phyloP scores from a whole-genome alignment of 1,140 invertebrate genomes.

The Drosophila baimaii region DNA sequence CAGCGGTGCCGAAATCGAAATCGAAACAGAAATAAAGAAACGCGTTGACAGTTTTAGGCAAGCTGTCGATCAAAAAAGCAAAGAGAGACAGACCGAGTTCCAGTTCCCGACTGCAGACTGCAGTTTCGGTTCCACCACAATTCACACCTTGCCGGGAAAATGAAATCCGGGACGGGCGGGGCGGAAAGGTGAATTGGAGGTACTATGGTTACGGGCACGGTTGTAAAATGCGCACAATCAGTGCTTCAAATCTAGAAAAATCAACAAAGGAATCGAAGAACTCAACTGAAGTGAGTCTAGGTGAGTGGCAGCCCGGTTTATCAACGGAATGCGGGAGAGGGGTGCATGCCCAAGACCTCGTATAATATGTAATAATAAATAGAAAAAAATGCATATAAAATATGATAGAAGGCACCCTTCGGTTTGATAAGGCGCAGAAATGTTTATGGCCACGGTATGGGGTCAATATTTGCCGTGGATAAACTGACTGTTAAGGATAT shows the following conservation, averaged over 20 bases:
- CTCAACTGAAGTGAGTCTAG: conserved; percentile 54
- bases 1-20: conserved; percentile 25
- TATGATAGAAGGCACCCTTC: conserved; percentile 25
- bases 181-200: too few species aligned
- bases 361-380: conserved; percentile 65
- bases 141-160: conserved; percentile 68
- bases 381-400: conserved; percentile 35
- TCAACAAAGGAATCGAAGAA: conserved; percentile 77
- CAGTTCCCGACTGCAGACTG: conserved; percentile 30
- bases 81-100: conserved; percentile 45
- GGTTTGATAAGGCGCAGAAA: conserved; percentile 13
- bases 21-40: conserved; percentile 55
- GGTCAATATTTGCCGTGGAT: conserved; percentile 50
- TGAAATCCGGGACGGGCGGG: background rate
- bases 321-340: conserved; percentile 38
- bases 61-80: conserved; percentile 77
- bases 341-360: conserved; percentile 24
- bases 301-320: conserved; percentile 58
- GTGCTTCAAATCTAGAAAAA: conserved; percentile 82
- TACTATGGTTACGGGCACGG: conserved; percentile 36
- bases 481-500: conserved; percentile 33
- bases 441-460: conserved; percentile 16
- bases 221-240: conserved; percentile 78
- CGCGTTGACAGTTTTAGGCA: conserved; percentile 81
- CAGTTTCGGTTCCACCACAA: conserved; percentile 27